phyloP scores from a whole-genome alignment of 2,113 vertebrate species.

The Strigops habroptila region DNA sequence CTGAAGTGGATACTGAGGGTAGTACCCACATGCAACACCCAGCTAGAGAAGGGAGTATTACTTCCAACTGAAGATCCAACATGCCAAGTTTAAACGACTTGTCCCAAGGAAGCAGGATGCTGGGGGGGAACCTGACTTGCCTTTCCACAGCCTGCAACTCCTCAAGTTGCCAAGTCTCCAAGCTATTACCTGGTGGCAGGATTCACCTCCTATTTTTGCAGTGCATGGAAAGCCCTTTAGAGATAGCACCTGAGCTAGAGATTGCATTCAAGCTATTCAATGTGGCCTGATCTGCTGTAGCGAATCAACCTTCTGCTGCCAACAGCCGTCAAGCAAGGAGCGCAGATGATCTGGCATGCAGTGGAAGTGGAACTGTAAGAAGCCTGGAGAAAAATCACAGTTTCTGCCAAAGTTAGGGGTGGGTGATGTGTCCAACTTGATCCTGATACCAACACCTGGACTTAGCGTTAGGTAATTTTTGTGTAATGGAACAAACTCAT shows the following conservation, averaged over 20 bases:
- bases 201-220: neutral
- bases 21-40: neutral
- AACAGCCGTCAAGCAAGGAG: neutral
- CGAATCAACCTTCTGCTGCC: neutral
- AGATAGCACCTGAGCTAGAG: neutral
- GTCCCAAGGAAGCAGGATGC: neutral
- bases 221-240: neutral
- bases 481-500: neutral
- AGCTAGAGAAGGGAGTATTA: neutral
- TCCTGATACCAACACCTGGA: neutral
- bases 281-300: neutral
- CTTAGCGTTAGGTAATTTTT: neutral
- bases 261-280: neutral
- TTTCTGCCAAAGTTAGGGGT: neutral
- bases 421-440: neutral
- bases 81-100: fast-evolving
- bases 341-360: neutral
- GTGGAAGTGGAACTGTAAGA: neutral
- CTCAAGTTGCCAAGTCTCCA: neutral
- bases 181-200: neutral
- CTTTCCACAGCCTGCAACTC: neutral
- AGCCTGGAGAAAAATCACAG: neutral
- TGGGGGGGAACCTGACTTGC: neutral
- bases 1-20: too few relatives aligned
- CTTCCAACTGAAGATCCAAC: neutral